Percentiles rank a stretch among this genome's conserved stretches.
Conservation (phyloP, 2,888 invertebrate genomes). For the Tupiocoris notatus region DNA sequence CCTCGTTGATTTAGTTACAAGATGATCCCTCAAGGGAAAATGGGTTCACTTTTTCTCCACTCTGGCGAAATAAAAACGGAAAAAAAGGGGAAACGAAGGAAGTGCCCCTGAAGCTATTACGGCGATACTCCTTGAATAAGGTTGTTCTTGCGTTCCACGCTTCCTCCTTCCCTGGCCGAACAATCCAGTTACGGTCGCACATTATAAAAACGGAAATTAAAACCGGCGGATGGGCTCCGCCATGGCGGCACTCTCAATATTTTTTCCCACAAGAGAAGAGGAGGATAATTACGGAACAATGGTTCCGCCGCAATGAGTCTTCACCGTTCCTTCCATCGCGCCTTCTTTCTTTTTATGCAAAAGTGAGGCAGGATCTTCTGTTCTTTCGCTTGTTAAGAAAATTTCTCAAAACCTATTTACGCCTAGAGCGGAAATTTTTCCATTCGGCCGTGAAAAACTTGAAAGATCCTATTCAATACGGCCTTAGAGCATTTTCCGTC, state of each 20-base stretch:
- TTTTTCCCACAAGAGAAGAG: slow-evolving; percentile 30
- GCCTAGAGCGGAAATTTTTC: neutral
- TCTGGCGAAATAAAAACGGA: neutral
- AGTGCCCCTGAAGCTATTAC: neutral
- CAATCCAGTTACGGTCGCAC: slow-evolving; percentile 39
- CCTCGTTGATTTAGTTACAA: neutral
- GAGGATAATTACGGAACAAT: slow-evolving; percentile 32
- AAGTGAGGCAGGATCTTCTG: neutral
- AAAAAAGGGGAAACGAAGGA: neutral
- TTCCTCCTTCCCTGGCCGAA: neutral
- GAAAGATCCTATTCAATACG: too few relatives aligned
- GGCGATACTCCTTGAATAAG: neutral
- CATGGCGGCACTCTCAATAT: neutral
- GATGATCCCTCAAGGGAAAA: neutral
- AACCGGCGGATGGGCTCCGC: neutral
- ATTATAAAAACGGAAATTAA: slow-evolving; percentile 40
- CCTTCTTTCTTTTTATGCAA: neutral
- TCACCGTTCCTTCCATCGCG: neutral
- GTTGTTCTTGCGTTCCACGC: neutral
- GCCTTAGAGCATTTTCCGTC: too few relatives aligned
- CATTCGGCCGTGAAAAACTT: too few relatives aligned
- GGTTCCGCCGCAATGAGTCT: slow-evolving; percentile 30
- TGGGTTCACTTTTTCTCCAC: neutral
- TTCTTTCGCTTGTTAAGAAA: neutral
- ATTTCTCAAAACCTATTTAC: neutral